Conservation (phyloP, 1,140 invertebrate genomes). For the Grapholita molesta region DNA sequence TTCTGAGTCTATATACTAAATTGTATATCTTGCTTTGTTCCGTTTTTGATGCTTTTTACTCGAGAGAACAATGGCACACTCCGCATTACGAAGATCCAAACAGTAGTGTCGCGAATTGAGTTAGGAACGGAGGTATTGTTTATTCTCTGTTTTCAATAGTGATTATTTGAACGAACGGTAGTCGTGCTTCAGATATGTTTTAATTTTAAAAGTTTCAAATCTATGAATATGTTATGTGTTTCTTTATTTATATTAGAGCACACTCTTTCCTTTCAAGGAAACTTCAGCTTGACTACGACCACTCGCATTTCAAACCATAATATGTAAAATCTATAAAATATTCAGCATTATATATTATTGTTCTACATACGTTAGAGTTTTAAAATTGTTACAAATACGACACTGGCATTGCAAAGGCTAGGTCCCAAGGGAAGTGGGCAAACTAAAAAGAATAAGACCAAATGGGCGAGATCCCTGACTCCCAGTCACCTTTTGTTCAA, state of each 20-base stretch:
- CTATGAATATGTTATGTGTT: background rate
- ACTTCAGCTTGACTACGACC: background rate
- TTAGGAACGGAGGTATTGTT: constrained; percentile 20
- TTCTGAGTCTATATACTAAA: constrained; percentile 45
- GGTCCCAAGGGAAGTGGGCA: background rate
- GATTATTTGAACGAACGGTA: background rate
- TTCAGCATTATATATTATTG: background rate
- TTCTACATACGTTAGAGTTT: background rate
- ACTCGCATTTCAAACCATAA: background rate
- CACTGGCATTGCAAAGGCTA: background rate
- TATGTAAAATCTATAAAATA: too few relatives aligned
- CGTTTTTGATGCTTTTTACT: constrained; percentile 55
- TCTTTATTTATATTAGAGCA: background rate
- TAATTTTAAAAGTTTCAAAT: background rate
- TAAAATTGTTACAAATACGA: background rate
- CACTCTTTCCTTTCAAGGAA: background rate
- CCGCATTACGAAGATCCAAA: constrained; percentile 47
- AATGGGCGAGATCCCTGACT: constrained; percentile 23
- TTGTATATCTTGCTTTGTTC: constrained; percentile 40
- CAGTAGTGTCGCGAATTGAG: constrained; percentile 34
- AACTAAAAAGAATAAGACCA: constrained; percentile 16
- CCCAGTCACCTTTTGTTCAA: constrained; percentile 59
- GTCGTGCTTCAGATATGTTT: background rate
- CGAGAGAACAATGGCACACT: constrained; percentile 53
- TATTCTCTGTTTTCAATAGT: background rate